Base-by-base conservation (phyloP, 1,140 invertebrate genomes). In the Calycopis cecrops region DNA sequence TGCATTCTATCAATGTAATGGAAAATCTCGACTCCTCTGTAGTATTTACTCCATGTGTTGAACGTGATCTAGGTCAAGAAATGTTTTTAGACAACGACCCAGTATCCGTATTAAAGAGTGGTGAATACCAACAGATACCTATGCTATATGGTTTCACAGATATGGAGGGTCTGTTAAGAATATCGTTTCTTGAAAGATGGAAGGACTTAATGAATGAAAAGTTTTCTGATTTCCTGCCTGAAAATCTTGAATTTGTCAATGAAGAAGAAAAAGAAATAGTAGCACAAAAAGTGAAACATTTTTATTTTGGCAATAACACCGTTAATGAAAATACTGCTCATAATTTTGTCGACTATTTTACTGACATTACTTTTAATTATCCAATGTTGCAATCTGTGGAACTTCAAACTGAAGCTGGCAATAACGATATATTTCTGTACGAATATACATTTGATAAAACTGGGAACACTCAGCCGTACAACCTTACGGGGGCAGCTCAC, bases 1-100 rank as follows among this genome's bases (percentile, higher is more conserved):
- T 63, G 9, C 47, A 49, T 52, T 52, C 48, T 6, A 16, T 59
- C 7, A 37, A 52, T 53, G 51, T 59, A 6, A 9, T 52, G 2
- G 44, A 52, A 16, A 54, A 35, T 42, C 47, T 37, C 10, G 52
- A 66, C 59, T 59, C 55, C 8, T 44, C 52, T 8, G 47, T 57
- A 1, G 9, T 62, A n/a, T 73, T 73, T 47, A 42, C 48, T 10
- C 74, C 74, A 6, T 77, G 74, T 47, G 40, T 77, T 11, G 74
- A 77, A 62, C 47, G 60, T 0, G 48, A 64, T 35, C 11, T 53
- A 16, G 61, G 59, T 10, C 35, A 62, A 11, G 61, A 71, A 58
- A 55, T 48, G 35, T 64, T 76, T 17, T 54, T 72, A 7, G 38
- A 51, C 11, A 63, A 74, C 10, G 14, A 59, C 35, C 73, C 69